A percentile compares a stretch with the other conserved stretches of the same genome.
Conservation (phyloP, 2,797 vertebrate species). For the Ctenosaura bakeri region DNA sequence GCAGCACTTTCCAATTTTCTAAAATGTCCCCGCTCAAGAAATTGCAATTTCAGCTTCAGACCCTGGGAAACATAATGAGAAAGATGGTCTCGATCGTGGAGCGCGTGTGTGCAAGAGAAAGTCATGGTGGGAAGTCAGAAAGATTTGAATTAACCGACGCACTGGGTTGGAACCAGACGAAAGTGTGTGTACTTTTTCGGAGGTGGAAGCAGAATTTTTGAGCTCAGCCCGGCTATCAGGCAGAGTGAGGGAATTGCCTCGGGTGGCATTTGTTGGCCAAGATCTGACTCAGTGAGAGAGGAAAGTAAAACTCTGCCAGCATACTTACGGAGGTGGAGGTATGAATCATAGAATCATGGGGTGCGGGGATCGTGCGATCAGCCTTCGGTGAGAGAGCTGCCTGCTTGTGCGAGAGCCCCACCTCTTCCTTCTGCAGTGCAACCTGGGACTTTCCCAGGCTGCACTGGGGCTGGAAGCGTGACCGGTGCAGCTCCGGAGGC, state of each 20-base stretch:
- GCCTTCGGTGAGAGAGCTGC: too few relatives aligned
- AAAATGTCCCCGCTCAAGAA: constrained; percentile 23
- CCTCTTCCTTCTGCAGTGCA: too few relatives aligned
- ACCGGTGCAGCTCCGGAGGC: too few relatives aligned
- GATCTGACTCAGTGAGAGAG: not conserved
- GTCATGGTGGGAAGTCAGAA: not conserved
- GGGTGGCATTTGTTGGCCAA: not conserved
- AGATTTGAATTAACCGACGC: not conserved
- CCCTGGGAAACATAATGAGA: not conserved
- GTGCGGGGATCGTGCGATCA: too few relatives aligned
- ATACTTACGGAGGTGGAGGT: too few relatives aligned
- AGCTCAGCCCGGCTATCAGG: too few relatives aligned
- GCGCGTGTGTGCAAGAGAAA: not conserved
- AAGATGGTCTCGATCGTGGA: not conserved
- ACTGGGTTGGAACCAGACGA: not conserved
- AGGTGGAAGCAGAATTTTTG: not conserved
- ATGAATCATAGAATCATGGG: too few relatives aligned
- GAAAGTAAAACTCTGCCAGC: too few relatives aligned
- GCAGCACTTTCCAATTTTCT: constrained; percentile 34
- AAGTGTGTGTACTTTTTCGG: not conserved
- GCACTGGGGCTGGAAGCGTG: too few relatives aligned
- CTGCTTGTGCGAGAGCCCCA: too few relatives aligned
- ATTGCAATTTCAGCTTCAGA: not conserved
- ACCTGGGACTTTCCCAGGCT: too few relatives aligned
- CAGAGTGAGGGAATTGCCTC: not conserved